Evolutionary conservation across 2,113 vertebrate genomes (phyloP).

Genomic region (Nibea albiflora): DNA sequence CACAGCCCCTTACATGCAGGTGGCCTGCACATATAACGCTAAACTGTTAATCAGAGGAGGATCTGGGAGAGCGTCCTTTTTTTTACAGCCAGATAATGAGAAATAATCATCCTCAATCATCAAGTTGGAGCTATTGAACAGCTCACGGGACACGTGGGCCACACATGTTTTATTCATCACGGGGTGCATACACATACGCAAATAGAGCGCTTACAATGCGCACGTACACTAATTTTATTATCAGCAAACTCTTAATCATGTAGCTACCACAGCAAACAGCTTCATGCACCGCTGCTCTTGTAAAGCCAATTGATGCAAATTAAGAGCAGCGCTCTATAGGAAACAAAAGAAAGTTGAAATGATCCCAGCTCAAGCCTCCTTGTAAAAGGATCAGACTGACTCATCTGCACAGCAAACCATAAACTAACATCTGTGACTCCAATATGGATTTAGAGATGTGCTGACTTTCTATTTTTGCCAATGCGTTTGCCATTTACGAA

Average conservation of each 20-base stretch:
- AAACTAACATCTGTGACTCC: conserved; percentile 35
- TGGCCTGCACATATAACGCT: background rate
- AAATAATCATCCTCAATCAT: conserved; percentile 13
- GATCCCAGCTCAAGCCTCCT: background rate
- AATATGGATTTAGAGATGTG: conserved; percentile 15
- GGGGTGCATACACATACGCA: background rate
- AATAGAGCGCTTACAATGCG: background rate
- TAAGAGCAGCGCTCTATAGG: background rate
- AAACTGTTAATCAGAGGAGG: background rate
- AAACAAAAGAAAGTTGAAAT: background rate
- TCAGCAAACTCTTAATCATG: conserved; percentile 3
- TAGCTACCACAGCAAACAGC: background rate
- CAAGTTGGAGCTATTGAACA: background rate
- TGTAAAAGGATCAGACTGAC: conserved; percentile 11
- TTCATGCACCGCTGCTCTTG: background rate
- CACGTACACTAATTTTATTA: background rate
- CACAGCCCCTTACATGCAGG: background rate
- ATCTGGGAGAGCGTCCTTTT: background rate
- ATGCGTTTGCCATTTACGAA: too few relatives aligned
- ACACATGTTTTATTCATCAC: background rate
- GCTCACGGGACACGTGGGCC: too few relatives aligned
- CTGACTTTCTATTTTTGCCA: background rate
- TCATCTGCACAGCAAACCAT: conserved; percentile 13
- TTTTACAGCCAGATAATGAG: conserved; percentile 20
- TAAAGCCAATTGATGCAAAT: background rate